phyloP scores from a whole-genome alignment of 2,113 vertebrate species.

The Crotalus viridis region DNA sequence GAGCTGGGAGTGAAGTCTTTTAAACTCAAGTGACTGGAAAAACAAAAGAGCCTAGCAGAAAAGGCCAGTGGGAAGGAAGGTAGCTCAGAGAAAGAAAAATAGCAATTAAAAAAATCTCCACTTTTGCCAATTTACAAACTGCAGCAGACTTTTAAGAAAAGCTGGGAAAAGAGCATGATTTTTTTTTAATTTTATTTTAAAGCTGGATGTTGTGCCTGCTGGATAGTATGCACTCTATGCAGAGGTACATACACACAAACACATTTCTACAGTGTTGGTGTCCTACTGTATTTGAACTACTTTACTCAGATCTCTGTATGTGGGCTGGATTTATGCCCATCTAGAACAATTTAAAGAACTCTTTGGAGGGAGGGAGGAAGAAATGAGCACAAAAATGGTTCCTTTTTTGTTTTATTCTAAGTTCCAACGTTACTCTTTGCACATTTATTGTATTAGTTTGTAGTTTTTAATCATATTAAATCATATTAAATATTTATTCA shows the following conservation, averaged over 20 bases:
- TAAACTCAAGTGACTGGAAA: neutral
- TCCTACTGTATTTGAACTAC: neutral
- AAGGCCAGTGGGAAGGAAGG: neutral
- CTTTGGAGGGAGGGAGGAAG: neutral
- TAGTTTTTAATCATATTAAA: neutral
- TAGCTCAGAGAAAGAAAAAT: neutral
- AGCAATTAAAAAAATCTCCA: neutral
- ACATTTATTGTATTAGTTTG: neutral
- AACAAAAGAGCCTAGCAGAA: neutral
- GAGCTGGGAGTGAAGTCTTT: neutral
- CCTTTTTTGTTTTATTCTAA: neutral
- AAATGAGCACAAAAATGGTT: neutral
- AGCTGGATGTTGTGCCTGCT: neutral
- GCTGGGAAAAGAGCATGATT: neutral
- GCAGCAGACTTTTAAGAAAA: neutral
- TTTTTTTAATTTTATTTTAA: neutral
- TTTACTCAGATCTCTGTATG: neutral
- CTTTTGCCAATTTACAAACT: neutral
- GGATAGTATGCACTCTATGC: neutral
- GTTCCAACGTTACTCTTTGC: neutral
- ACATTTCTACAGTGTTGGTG: neutral
- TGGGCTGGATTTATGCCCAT: neutral
- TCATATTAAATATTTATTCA: neutral
- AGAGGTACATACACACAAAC: too few species aligned
- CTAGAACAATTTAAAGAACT: neutral